Base-by-base conservation (phyloP, 2,797 vertebrate genomes). In the Onychomys leucogaster region DNA sequence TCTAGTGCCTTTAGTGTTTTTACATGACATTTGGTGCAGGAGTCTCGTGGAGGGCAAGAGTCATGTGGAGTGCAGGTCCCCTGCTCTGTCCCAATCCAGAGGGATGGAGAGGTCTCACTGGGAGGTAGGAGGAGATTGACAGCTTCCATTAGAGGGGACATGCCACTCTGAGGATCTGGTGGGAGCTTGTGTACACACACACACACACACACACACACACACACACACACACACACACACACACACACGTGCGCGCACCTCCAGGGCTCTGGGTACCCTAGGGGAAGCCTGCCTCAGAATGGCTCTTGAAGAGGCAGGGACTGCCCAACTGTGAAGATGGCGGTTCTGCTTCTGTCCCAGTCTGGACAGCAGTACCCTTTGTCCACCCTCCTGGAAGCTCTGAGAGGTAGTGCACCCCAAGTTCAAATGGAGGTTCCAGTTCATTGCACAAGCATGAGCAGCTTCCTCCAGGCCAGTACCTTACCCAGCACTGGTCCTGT, bases 91-190 rank as follows among this genome's bases (percentile, higher is more conserved):
- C 23, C 10, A 34, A 61, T 85, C 27, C 41, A 34, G 82, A 46
- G 80, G 55, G 63, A 12, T 29, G 63, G 34, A 10, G 17, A 11
- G 29, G 32, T 63, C 41, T 49, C 65, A 21, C 27, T 12, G 55
- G 43, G 81, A 27, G 3, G 4, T 6, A 1, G 59, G 32, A n/a
- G 3, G 46, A 43, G n/a, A 34, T 13, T 2, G 5, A 1, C 4
- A 25, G 43, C 29, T 19, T 57, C 73, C 1, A 78, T 76, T 49
- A 77, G 11, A 4, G 52, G 49, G 29, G 17, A n/a, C 13, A 2
- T 11, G 25, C 27, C 34, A n/a, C 57, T 46, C 8, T 0, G 27
- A 23, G 59, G 63, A 27, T 80, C 80, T 7, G 12, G n/a, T 21
- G 29, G 23, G 67, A 59, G 52, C 69, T 88, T 52, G 52, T 55